phyloP scores from a whole-genome alignment of 2,888 invertebrate genomes.

The Prosopocoilus inquinatus region DNA sequence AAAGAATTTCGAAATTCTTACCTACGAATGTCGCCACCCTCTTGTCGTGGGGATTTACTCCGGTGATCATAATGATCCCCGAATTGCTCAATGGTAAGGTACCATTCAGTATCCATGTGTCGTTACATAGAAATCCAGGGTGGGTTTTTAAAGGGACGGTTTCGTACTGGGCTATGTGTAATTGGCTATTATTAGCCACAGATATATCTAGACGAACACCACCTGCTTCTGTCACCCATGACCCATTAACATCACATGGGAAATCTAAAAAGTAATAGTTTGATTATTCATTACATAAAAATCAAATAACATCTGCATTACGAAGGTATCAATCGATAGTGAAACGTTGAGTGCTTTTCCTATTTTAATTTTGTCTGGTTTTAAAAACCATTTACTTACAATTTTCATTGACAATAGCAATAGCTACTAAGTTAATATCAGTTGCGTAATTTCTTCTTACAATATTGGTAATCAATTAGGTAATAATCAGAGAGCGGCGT shows the following conservation, averaged over 20 bases:
- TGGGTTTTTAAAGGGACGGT: constrained; percentile 25
- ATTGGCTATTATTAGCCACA: neutral
- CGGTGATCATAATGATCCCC: constrained; percentile 37
- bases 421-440: too few relatives aligned
- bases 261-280: constrained; percentile 10
- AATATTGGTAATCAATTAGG: too few relatives aligned
- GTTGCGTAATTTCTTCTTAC: too few relatives aligned
- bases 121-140: constrained; percentile 36
- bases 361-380: too few relatives aligned
- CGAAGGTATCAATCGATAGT: too few relatives aligned
- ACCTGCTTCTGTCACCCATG: constrained; percentile 38
- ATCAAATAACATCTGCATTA: too few relatives aligned
- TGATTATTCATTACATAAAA: too few relatives aligned
- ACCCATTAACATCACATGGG: constrained; percentile 36
- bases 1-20: constrained; percentile 23
- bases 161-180: constrained; percentile 11
- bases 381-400: too few relatives aligned
- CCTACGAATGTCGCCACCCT: constrained; percentile 41
- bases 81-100: constrained; percentile 36
- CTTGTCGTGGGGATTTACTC: constrained; percentile 31
- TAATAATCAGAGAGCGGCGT: too few relatives aligned
- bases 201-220: constrained; percentile 31
- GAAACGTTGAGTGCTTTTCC: too few relatives aligned
- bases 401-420: too few relatives aligned
- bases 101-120: constrained; percentile 37